These are phyloP conservation scores for Ganaspis sp. DNA, from an alignment of 1,140 invertebrate genomes.

Conservation along the genomic window DNA sequence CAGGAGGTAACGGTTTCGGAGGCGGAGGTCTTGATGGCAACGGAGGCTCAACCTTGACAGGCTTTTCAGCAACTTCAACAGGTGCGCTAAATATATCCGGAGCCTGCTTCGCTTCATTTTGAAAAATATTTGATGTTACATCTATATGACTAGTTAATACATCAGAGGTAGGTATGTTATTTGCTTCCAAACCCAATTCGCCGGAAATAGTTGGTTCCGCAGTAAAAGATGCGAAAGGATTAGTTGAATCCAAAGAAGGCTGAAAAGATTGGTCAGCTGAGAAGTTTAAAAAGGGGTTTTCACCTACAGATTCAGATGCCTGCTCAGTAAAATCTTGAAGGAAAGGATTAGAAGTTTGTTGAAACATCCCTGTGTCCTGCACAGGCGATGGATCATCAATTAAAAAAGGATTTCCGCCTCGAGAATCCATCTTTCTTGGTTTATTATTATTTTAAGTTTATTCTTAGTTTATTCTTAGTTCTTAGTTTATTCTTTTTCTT, in stretches of 20 bases:
- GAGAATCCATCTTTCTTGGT: conserved; percentile 77
- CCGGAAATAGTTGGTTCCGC: conserved; percentile 53
- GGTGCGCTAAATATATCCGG: conserved; percentile 39
- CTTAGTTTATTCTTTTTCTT: not conserved
- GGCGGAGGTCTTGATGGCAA: conserved; percentile 70
- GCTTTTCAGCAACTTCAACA: conserved; percentile 41
- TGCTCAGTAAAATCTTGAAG: conserved; percentile 77
- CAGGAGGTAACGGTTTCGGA: conserved; percentile 77
- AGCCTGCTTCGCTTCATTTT: conserved; percentile 47
- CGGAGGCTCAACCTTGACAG: conserved; percentile 37
- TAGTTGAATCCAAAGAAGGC: conserved; percentile 73
- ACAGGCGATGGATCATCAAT: conserved; percentile 80
- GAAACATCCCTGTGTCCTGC: conserved; percentile 63
- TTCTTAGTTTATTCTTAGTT: conserved; percentile 28
- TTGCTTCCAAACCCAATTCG: conserved; percentile 46
- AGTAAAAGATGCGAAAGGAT: conserved; percentile 79
- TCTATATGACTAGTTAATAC: conserved; percentile 43
- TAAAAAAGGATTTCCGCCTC: conserved; percentile 84
- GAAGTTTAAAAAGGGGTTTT: conserved; percentile 82
- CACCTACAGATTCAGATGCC: conserved; percentile 54
- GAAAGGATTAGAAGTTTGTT: conserved; percentile 83
- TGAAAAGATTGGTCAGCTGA: conserved; percentile 65
- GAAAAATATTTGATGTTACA: conserved; percentile 43
- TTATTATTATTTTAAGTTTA: not conserved
- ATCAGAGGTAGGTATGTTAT: conserved; percentile 47